Evolutionary conservation across 2,113 vertebrate species (phyloP).

Genomic region (Aphyosemion australe): DNA sequence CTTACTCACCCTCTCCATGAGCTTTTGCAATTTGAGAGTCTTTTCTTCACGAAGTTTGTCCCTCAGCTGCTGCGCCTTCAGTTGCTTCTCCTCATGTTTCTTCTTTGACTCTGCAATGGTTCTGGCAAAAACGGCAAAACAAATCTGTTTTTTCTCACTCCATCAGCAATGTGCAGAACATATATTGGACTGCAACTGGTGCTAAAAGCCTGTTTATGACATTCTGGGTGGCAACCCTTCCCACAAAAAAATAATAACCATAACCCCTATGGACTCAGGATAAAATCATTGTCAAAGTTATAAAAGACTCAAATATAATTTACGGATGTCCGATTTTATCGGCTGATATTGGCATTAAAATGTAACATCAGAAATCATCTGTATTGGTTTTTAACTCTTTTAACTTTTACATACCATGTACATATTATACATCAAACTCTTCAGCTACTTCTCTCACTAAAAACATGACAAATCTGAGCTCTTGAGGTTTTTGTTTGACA

Average conservation of each 20-base stretch:
- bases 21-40: constrained; percentile 95
- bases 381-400: no score
- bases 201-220: constrained; percentile 21
- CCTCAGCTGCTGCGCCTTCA: constrained; percentile 97
- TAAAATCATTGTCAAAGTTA: constrained; percentile 48
- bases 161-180: constrained; percentile 29
- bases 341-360: no score
- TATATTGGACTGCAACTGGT: constrained; percentile 13
- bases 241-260: no score
- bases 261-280: constrained; percentile 2
- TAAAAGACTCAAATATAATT: no score
- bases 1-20: constrained; percentile 92
- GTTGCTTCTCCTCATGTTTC: constrained; percentile 99
- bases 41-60: constrained; percentile 98
- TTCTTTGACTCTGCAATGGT: constrained; percentile 99
- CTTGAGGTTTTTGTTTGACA: no score
- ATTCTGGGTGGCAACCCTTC: constrained; percentile 42
- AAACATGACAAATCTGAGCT: no score
- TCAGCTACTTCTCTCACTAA: no score
- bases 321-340: no score
- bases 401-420: no score
- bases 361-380: no score
- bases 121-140: constrained; percentile 77
- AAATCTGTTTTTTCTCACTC: background rate
- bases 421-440: no score